A percentile compares a stretch with the other conserved stretches of the same genome.
Conservation (phyloP, 2,797 vertebrate species). For the Micromesistius poutassou region DNA sequence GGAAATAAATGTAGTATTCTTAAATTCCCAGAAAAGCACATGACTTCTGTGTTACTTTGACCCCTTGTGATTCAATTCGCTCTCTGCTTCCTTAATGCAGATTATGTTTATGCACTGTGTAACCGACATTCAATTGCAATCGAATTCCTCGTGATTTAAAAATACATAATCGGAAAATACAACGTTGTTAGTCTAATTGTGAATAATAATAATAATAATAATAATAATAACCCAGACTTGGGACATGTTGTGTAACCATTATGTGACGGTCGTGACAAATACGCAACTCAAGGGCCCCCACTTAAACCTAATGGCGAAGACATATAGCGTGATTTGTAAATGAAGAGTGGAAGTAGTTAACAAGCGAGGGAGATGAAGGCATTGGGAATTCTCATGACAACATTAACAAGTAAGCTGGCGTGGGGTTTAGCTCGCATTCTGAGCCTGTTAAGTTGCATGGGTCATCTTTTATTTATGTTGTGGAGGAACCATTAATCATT, state of each 20-base stretch:
- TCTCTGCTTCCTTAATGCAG: slow-evolving; percentile 33
- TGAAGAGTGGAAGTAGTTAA: slow-evolving; percentile 51
- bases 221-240: no score
- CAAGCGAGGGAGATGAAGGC: slow-evolving; percentile 49
- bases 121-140: slow-evolving; percentile 55
- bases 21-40: slow-evolving; percentile 58
- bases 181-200: no score
- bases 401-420: slow-evolving; percentile 45
- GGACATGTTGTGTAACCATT: no score
- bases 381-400: slow-evolving; percentile 70
- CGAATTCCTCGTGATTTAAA: slow-evolving; percentile 9
- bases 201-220: no score
- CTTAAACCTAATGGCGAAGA: slow-evolving; percentile 40
- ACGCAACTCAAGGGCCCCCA: background rate
- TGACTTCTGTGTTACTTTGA: slow-evolving; percentile 48
- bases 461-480: slow-evolving; percentile 64
- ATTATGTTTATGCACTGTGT: slow-evolving; percentile 30
- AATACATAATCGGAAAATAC: no score
- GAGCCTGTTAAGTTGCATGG: slow-evolving; percentile 56
- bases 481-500: slow-evolving; percentile 53
- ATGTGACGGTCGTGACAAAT: no score
- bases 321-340: slow-evolving; percentile 35
- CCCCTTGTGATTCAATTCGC: slow-evolving; percentile 43
- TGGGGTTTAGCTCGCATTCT: slow-evolving; percentile 54
- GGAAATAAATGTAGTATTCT: slow-evolving; percentile 56